These are phyloP conservation scores for Echeneis naucrates DNA, from an alignment of 2,797 vertebrate genomes.

Conservation along the genomic window DNA sequence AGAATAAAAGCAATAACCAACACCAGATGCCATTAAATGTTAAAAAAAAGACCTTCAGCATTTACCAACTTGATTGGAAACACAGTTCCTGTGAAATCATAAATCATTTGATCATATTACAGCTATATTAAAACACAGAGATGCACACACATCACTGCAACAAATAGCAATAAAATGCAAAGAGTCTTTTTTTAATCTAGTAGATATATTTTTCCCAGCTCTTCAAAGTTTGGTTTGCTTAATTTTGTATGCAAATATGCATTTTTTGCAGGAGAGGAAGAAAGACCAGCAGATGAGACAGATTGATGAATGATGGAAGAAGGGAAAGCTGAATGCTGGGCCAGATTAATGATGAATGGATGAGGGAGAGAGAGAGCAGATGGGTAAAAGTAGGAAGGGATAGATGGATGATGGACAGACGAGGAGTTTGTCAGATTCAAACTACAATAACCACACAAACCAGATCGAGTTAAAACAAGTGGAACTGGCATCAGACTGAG, in stretches of 20 bases:
- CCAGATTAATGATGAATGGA: slow-evolving; percentile 38
- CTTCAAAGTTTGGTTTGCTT: too few species aligned
- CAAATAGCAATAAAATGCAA: background rate
- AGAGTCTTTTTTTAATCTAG: background rate
- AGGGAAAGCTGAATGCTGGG: slow-evolving; percentile 16
- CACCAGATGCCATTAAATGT: background rate
- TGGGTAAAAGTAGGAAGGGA: slow-evolving; percentile 15
- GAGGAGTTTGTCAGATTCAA: background rate
- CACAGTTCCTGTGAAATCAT: background rate
- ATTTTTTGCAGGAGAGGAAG: background rate
- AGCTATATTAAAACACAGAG: background rate
- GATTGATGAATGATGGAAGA: slow-evolving; percentile 1
- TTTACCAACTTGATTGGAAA: background rate
- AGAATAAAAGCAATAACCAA: background rate
- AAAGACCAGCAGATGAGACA: background rate
- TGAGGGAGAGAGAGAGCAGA: slow-evolving; percentile 39
- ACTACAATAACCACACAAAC: background rate
- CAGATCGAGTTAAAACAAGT: slow-evolving; percentile 18
- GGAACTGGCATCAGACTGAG: slow-evolving; percentile 10
- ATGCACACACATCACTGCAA: background rate
- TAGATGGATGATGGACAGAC: slow-evolving; percentile 10
- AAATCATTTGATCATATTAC: background rate
- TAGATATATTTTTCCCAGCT: background rate
- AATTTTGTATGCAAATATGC: background rate
- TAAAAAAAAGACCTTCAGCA: background rate